Conservation (phyloP, 92 coral and sea anemone genomes). For the Epizoanthus rinbou region DNA sequence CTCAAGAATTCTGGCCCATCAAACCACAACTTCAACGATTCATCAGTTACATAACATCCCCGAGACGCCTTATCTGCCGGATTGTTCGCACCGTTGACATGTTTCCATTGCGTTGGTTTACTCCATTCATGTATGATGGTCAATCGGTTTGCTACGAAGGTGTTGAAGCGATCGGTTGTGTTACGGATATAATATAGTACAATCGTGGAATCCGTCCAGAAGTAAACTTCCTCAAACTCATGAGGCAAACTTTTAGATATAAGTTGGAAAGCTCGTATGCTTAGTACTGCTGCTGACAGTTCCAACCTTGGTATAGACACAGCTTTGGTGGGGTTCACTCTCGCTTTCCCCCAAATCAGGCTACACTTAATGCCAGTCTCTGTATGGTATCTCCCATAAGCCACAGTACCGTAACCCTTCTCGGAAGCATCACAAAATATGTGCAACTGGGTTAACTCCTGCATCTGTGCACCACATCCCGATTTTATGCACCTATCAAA, state of each 20-base stretch:
- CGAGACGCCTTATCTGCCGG: slow-evolving; percentile 43
- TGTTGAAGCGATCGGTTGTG: slow-evolving; percentile 39
- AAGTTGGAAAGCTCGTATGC: not conserved
- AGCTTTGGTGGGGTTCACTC: slow-evolving; percentile 26
- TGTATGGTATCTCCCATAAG: not conserved
- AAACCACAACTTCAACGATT: slow-evolving; percentile 39
- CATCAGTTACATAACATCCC: slow-evolving; percentile 9
- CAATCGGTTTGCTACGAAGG: slow-evolving; percentile 54
- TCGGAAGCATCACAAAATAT: too few species aligned
- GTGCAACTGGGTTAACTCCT: slow-evolving; percentile 22
- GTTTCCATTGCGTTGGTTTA: slow-evolving; percentile 46
- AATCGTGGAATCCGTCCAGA: slow-evolving; percentile 42
- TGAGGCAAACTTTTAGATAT: not conserved
- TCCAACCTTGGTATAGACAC: slow-evolving; percentile 40
- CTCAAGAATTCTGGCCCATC: slow-evolving; percentile 41
- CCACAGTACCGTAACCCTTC: too few species aligned
- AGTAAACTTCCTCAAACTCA: slow-evolving; percentile 20
- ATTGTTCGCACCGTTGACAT: slow-evolving; percentile 36
- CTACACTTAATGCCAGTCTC: not conserved
- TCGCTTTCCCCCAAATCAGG: slow-evolving; percentile 21
- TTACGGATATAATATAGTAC: slow-evolving; percentile 48
- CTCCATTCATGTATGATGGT: slow-evolving; percentile 48
- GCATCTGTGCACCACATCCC: not conserved
- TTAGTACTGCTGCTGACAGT: slow-evolving; percentile 27
- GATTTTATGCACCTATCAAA: slow-evolving; percentile 25